Evolutionary conservation across 2,888 invertebrate genomes (phyloP), one percentile per base, ranked within the genome.

Genomic region (Achlya flavicornis): DNA sequence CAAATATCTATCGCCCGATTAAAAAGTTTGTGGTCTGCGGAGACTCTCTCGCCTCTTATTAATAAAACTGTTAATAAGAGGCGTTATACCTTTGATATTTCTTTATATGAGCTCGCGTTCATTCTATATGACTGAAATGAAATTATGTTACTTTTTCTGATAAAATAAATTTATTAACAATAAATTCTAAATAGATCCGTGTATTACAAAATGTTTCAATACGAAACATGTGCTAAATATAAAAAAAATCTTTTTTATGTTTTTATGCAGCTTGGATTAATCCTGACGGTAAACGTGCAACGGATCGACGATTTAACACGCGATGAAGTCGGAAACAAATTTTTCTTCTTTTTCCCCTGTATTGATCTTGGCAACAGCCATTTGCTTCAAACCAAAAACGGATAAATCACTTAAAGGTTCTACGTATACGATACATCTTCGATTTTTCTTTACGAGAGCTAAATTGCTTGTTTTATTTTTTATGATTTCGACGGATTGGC

Each of bases 291-390:
- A 78, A 76, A 70, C 82, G 78, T 85, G 88, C 85, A 81, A 83
- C 73, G 80, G 80, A 85, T 81, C 78, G 80, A 67, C 79, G 84
- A 87, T 88, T 88, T 85, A 80, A 80, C 84, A 81, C 79, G 76
- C 83, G 84, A 88, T 86, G 84, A 87, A 84, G 78, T 78, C 77
- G 71, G 74, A 75, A 75, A 78, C 73, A 77, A 80, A 80, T 84
- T 83, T 83, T 82, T 82, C 77, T 76, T 78, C 70, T 78, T 77
- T 78, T 76, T 74, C 68, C 12, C 43, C 26, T 19, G 19, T 69
- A 64, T 65, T 65, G 69, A 66, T 66, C 66, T 61, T 64, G 61
- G 57, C 63, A 65, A 61, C 62, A 57, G 57, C 58, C 61, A 61
- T 70, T 69, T 68, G 61, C 64, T 67, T 48, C 19, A 66, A 68